Percentiles rank a stretch among this genome's conserved stretches.
Evolutionary conservation across 2,888 invertebrate species (phyloP).

Genomic region (Dioctria rufipes): DNA sequence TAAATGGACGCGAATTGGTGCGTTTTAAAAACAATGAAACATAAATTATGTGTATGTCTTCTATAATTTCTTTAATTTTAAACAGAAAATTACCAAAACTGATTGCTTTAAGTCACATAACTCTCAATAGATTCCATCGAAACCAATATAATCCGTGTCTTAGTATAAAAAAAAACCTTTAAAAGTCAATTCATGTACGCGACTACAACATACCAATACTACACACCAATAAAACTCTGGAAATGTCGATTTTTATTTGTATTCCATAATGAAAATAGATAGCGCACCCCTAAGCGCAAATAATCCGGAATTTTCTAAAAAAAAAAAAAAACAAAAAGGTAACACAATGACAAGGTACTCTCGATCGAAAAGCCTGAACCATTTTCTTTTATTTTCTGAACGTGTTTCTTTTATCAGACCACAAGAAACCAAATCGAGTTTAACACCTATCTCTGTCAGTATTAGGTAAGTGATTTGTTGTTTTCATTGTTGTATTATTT

Average conservation of each 20-base stretch:
- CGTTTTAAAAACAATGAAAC: no score
- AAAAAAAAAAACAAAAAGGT: neutral
- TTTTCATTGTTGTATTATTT: neutral
- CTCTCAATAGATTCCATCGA: no score
- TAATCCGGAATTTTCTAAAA: neutral
- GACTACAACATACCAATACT: no score
- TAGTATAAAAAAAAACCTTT: neutral
- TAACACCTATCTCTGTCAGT: neutral
- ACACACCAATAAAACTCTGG: neutral
- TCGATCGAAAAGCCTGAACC: neutral
- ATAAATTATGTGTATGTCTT: no score
- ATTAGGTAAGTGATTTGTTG: neutral
- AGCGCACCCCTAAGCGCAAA: neutral
- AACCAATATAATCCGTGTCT: no score
- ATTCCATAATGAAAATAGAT: conserved; percentile 8
- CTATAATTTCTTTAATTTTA: no score
- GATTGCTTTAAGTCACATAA: no score
- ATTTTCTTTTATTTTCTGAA: conserved; percentile 40
- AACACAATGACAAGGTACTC: no score
- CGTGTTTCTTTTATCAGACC: conserved; percentile 34
- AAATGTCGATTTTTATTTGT: neutral
- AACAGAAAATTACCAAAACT: no score
- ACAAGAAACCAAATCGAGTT: conserved; percentile 4
- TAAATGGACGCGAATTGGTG: no score
- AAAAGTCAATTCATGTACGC: conserved; percentile 5